Conservation (phyloP, 2,888 invertebrate species). For the Axea sp. region DNA sequence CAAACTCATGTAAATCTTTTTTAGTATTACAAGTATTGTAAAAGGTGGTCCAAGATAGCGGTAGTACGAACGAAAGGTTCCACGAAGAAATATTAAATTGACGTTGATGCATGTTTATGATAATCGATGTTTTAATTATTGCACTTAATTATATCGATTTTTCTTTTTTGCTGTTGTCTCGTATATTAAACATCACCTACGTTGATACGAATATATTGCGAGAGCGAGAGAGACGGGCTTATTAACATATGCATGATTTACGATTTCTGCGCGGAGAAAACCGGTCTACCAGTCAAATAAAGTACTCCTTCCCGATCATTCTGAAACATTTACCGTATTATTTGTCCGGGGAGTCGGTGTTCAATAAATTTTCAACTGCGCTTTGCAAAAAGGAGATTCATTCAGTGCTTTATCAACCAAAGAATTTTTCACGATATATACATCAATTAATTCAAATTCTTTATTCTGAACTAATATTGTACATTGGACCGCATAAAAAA, state of each 20-base stretch:
- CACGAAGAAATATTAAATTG: conserved; percentile 16
- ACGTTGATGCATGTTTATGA: conserved; percentile 47
- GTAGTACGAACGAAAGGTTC: not conserved
- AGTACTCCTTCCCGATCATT: conserved; percentile 44
- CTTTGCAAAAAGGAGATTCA: not conserved
- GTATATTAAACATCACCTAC: conserved; percentile 38
- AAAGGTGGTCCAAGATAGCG: conserved; percentile 2
- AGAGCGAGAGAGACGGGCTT: conserved; percentile 59
- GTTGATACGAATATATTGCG: not conserved
- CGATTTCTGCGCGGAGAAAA: conserved; percentile 65
- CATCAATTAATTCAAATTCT: conserved; percentile 9
- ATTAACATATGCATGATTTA: conserved; percentile 73
- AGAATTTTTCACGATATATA: too few relatives aligned
- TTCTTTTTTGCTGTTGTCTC: conserved; percentile 16
- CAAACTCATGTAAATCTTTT: not conserved
- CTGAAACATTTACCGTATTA: conserved; percentile 36
- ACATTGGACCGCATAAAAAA: too few relatives aligned
- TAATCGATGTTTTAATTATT: conserved; percentile 56
- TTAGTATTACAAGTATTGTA: not conserved
- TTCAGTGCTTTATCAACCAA: conserved; percentile 6
- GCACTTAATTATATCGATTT: conserved; percentile 44
- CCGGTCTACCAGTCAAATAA: conserved; percentile 70
- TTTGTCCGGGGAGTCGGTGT: conserved; percentile 41
- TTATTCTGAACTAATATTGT: too few relatives aligned
- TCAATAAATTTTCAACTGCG: conserved; percentile 38